Percentiles rank a stretch among this genome's conserved stretches.
Evolutionary conservation across 2,888 invertebrate genomes (phyloP).

Genomic region (Ormia ochracea): DNA sequence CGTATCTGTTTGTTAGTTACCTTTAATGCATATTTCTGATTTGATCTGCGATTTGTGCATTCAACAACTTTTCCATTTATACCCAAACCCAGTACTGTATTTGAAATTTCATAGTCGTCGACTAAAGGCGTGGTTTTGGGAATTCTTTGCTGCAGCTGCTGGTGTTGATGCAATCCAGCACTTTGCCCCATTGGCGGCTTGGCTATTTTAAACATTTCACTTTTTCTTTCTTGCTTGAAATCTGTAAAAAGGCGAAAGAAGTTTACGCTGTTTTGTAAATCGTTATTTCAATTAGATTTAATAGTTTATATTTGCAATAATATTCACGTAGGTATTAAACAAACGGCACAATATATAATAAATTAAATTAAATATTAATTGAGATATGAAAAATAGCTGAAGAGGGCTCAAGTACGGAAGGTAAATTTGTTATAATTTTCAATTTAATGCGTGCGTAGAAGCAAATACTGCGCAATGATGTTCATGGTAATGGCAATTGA

Average conservation of each 20-base stretch:
- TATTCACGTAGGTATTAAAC: no score
- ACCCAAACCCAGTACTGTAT: constrained; percentile 95
- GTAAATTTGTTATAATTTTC: no score
- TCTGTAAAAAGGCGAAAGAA: constrained; percentile 1
- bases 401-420: no score
- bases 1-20: constrained; percentile 77
- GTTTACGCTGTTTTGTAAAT: background rate
- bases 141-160: constrained; percentile 67
- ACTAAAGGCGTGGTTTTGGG: constrained; percentile 89
- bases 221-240: background rate
- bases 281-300: no score
- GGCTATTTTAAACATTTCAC: constrained; percentile 62
- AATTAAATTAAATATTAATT: no score
- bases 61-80: constrained; percentile 99
- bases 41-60: constrained; percentile 87
- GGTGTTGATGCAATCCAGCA: constrained; percentile 63
- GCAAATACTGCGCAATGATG: no score
- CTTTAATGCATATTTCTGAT: constrained; percentile 93
- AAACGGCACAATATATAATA: no score
- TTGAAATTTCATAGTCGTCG: constrained; percentile 94
- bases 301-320: no score
- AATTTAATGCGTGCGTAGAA: no score
- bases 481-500: no score
- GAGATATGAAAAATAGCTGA: no score
- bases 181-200: constrained; percentile 58